Evolutionary conservation across 1,140 invertebrate species (phyloP).

Genomic region (Lepidurus arcticus): DNA sequence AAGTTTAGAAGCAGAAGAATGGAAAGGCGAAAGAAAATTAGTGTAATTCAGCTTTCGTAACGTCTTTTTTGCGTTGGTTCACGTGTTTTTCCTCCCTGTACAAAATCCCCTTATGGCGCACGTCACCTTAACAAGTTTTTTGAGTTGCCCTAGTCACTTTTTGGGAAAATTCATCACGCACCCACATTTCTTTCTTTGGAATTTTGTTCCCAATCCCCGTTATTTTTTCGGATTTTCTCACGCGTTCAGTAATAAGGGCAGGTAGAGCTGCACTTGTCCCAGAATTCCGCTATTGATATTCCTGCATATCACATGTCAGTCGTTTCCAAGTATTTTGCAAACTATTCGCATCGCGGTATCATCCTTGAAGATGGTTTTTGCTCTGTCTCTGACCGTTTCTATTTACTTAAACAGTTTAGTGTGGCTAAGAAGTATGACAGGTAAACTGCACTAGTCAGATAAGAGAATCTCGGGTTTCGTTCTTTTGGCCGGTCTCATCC

Average conservation of each 20-base stretch:
- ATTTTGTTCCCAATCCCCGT: not conserved
- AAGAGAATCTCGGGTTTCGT: constrained; percentile 16
- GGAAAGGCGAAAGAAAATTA: not conserved
- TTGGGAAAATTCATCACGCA: not conserved
- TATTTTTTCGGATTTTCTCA: not conserved
- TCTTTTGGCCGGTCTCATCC: not conserved
- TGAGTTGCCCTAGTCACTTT: constrained; percentile 18
- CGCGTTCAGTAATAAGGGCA: not conserved
- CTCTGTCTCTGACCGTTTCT: constrained; percentile 4
- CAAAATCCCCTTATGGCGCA: not conserved
- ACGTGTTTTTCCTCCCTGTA: not conserved
- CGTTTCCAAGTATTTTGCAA: not conserved
- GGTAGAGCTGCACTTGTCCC: not conserved
- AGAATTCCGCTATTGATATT: constrained; percentile 14
- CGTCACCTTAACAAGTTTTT: not conserved
- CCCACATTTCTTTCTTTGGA: not conserved
- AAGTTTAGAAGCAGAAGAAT: not conserved
- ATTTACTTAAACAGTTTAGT: constrained; percentile 13
- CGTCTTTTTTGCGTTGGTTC: not conserved
- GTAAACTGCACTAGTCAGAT: constrained; percentile 17
- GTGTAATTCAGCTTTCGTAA: constrained; percentile 19
- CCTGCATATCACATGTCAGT: not conserved
- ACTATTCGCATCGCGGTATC: not conserved
- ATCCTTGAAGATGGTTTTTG: not conserved
- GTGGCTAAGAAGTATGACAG: not conserved